Conservation (phyloP, 2,888 invertebrate genomes). For the Tricholauxania praeusta region DNA sequence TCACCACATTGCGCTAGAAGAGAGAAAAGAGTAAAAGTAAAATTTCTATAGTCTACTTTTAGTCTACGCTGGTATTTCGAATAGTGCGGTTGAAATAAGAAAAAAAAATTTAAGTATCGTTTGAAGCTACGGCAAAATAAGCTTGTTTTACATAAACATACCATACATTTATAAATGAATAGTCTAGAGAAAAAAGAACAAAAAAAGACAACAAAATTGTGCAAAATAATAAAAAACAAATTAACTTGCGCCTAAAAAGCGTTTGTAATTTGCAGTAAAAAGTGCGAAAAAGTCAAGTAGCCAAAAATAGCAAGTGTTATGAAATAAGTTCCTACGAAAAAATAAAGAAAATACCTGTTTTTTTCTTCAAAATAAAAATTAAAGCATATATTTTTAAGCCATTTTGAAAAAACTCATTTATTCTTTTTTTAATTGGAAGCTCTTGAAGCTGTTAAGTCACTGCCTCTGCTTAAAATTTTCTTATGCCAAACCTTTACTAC, state of each 20-base stretch:
- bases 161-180: background rate
- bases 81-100: background rate
- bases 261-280: background rate
- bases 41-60: slow-evolving; percentile 27
- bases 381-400: too few species aligned
- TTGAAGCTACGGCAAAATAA: background rate
- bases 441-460: background rate
- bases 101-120: background rate
- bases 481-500: too few species aligned
- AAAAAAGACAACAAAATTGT: background rate
- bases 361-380: too few species aligned
- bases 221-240: background rate
- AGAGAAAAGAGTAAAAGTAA: background rate
- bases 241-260: slow-evolving; percentile 1
- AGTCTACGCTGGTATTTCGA: slow-evolving; percentile 21
- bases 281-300: background rate
- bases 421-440: too few species aligned
- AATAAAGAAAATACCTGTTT: background rate
- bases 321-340: background rate
- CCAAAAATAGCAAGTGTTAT: background rate
- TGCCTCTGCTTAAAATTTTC: too few species aligned
- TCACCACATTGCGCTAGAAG: slow-evolving; percentile 9
- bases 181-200: background rate
- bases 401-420: too few species aligned
- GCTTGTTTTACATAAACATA: background rate